Base-by-base conservation (phyloP, 2,113 vertebrate species). In the Oncorhynchus keta region DNA sequence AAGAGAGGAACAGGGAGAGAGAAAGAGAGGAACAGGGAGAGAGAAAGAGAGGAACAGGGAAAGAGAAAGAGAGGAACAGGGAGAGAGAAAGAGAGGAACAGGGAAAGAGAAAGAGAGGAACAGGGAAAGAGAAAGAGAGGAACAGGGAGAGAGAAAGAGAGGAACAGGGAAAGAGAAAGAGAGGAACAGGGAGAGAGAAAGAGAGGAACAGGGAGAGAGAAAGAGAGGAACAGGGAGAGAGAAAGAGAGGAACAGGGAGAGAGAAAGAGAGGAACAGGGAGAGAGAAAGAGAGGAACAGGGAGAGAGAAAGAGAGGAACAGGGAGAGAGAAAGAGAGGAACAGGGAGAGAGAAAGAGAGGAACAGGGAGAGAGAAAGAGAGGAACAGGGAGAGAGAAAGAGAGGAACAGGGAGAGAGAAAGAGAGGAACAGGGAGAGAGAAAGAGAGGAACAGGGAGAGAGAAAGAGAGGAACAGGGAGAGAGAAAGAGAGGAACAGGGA, bases 361-460 rank as follows among this genome's bases (percentile, higher is more conserved):
- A 45, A 11, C 82, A 83, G 83, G 74, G 77, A 45, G 2, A 69
- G 35, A 81, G 79, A 83, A 80, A 45, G 39, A 2, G 49, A 80
- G 74, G 79, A 45, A 11, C 82, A 83, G 83, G 74, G 77, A 45
- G 2, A 69, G 35, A 81, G 79, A 83, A 80, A 45, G 39, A 2
- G 49, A 80, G 74, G 79, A 45, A 11, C 82, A 83, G 83, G 74
- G 77, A 45, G 2, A 69, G 35, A 81, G 79, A 83, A 80, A 45
- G 39, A 2, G 49, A 80, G 74, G 79, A 45, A 11, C 82, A 83
- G 83, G 74, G 77, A 45, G 2, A 69, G 35, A 81, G 79, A 83
- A 80, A 45, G 39, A 2, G 49, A 80, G 74, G 79, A 45, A 11
- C 82, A 83, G 83, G 74, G 77, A 45, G 2, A 69, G 35, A 81